Evolutionary conservation across 2,797 vertebrate species (phyloP).

Genomic region (Microhierax caerulescens): DNA sequence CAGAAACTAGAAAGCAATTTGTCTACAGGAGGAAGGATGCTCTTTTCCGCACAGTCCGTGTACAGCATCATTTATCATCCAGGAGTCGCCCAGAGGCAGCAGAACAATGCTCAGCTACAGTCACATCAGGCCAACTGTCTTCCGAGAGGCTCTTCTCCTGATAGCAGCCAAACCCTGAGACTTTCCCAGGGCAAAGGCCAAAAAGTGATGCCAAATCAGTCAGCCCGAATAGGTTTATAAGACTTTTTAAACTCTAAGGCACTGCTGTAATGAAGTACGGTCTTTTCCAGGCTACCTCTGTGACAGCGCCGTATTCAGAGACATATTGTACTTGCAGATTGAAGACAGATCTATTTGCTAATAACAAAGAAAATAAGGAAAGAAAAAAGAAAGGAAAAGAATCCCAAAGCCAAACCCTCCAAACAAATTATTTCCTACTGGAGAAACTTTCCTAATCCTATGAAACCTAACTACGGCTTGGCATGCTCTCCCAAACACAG

Average conservation of each 20-base stretch:
- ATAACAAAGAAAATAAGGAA: not conserved
- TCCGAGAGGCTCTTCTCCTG: not conserved
- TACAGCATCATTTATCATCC: constrained; percentile 46
- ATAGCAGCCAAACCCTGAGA: not conserved
- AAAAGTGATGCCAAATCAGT: not conserved
- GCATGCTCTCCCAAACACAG: constrained; percentile 26
- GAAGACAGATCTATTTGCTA: constrained; percentile 1
- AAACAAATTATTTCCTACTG: not conserved
- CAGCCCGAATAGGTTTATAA: not conserved
- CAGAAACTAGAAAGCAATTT: constrained; percentile 48
- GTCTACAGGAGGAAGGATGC: constrained; percentile 32
- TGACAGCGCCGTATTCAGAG: not conserved
- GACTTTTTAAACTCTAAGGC: not conserved
- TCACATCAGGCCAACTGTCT: not conserved
- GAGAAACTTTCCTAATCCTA: constrained; percentile 17
- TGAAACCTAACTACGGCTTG: not conserved
- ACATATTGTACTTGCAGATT: not conserved
- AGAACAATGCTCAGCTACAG: not conserved
- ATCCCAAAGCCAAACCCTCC: not conserved
- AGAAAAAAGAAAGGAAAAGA: not conserved
- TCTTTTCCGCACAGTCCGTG: constrained; percentile 15
- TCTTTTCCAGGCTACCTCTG: not conserved
- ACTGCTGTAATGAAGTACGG: not conserved
- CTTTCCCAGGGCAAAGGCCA: constrained; percentile 2
- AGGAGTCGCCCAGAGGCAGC: not conserved